A percentile compares a stretch with the other conserved stretches of the same genome.
Evolutionary conservation across 2,888 invertebrate species (phyloP).

Genomic region (Eremobia ochroleuca): DNA sequence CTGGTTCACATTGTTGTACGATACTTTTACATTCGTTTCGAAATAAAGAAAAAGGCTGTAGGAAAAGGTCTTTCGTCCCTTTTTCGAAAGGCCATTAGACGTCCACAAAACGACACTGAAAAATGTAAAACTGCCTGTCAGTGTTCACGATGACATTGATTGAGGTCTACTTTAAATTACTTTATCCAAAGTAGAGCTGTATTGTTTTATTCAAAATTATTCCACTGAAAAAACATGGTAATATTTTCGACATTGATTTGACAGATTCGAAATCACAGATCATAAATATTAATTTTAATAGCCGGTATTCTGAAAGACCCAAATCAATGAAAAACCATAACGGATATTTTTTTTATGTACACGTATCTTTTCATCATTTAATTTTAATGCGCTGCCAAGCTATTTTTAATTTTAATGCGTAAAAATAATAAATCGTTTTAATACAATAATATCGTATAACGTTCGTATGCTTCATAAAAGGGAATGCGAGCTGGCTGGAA

Average conservation of each 20-base stretch:
- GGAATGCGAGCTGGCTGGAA: conserved; percentile 53
- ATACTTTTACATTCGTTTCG: not conserved
- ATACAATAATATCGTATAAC: conserved; percentile 11
- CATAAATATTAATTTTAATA: not conserved
- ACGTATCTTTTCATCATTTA: not conserved
- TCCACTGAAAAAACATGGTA: not conserved
- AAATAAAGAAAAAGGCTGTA: not conserved
- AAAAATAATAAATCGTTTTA: not conserved
- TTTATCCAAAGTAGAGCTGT: not conserved
- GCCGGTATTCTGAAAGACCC: conserved; percentile 20
- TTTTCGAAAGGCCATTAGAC: not conserved
- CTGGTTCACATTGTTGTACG: not conserved
- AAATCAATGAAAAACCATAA: not conserved
- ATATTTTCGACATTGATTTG: not conserved
- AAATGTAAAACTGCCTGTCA: conserved; percentile 18
- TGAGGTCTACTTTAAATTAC: not conserved
- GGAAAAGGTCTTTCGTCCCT: not conserved
- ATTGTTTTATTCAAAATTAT: not conserved
- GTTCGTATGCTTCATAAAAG: conserved; percentile 29
- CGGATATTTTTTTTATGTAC: not conserved
- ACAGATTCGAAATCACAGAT: conserved; percentile 19
- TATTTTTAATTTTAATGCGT: too few species aligned
- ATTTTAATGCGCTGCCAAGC: not conserved
- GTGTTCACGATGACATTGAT: conserved; percentile 27
- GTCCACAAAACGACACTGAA: conserved; percentile 14